Evolutionary conservation across 1,140 invertebrate genomes (phyloP).

Genomic region (Antheraea mylitta): DNA sequence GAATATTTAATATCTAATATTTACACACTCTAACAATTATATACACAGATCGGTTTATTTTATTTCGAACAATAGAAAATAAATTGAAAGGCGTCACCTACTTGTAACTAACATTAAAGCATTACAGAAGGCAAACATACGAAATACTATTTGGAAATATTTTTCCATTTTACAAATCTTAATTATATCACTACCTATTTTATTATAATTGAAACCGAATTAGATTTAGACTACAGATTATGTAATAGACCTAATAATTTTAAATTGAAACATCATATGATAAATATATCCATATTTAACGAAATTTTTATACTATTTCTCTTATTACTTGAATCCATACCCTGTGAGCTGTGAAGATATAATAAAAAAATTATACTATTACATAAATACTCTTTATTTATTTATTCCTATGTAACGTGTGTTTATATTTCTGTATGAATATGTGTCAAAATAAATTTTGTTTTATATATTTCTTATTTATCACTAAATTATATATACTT

Average conservation of each 20-base stretch:
- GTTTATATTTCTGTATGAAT: background rate
- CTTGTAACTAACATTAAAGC: slow-evolving; percentile 58
- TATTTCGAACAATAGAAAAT: slow-evolving; percentile 23
- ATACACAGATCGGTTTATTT: slow-evolving; percentile 57
- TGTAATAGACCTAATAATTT: background rate
- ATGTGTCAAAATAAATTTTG: too few species aligned
- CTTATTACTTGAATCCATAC: background rate
- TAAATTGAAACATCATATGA: slow-evolving; percentile 5
- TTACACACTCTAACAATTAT: slow-evolving; percentile 61
- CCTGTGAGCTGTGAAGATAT: background rate
- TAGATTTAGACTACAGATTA: background rate
- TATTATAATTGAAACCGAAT: background rate
- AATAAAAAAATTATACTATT: slow-evolving; percentile 9
- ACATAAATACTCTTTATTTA: background rate
- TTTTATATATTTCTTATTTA: too few species aligned
- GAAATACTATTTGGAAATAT: slow-evolving; percentile 25
- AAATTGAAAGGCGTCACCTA: slow-evolving; percentile 47
- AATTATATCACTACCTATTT: slow-evolving; percentile 2
- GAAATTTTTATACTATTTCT: background rate
- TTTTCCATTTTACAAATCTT: background rate
- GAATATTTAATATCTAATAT: slow-evolving; percentile 56
- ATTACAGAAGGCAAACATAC: slow-evolving; percentile 66
- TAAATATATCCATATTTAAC: background rate
- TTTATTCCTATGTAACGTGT: background rate
- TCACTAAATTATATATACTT: too few species aligned